Evolutionary conservation across 1,140 invertebrate genomes (phyloP), one percentile per base, ranked within the genome.

Genomic region (Drosophila parvula): DNA sequence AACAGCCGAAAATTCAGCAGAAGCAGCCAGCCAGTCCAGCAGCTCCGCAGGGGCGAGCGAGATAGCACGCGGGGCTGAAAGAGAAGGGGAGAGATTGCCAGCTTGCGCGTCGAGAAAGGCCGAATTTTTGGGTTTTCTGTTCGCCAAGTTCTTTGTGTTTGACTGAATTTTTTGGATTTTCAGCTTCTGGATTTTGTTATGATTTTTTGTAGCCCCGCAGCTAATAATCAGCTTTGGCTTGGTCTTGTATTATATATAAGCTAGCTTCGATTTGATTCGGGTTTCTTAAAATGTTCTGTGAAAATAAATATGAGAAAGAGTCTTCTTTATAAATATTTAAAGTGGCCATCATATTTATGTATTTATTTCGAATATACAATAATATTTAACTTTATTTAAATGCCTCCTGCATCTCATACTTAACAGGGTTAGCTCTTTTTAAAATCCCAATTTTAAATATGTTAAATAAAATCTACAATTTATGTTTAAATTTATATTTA

Each of bases 1-100:
- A 91, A 77, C 79, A 80, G 67, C 79, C 86, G 73, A 90, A 90
- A 90, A 86, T 90, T 90, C 81, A 77, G 57, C 53, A 65, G 78
- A 81, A 86, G 81, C 74, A 76, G 70, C 45, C 63, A 73, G 62
- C 12, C 68, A 61, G 71, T 41, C 34, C 74, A 47, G 59, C 51
- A 64, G 71, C 45, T 22, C 40, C 3, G 8, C 7, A 14, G 11
- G 53, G 16, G 65, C 34, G n/a, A 73, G 16, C 6, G 55, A 60
- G 69, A 38, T 10, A n/a, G 18, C 50, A 27, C 2, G 50, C 11
- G 8, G 8, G 36, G 0, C 9, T 6, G 30, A 38, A 9, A 11
- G 64, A 36, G 62, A 69, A 18, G 22, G 38, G 45, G 11, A 30
- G 9, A 16, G n/a, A 36, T 34, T 45, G 56, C 47, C 74, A 60